Conservation (phyloP, 2,888 invertebrate species). For the Synergus japonicus region DNA sequence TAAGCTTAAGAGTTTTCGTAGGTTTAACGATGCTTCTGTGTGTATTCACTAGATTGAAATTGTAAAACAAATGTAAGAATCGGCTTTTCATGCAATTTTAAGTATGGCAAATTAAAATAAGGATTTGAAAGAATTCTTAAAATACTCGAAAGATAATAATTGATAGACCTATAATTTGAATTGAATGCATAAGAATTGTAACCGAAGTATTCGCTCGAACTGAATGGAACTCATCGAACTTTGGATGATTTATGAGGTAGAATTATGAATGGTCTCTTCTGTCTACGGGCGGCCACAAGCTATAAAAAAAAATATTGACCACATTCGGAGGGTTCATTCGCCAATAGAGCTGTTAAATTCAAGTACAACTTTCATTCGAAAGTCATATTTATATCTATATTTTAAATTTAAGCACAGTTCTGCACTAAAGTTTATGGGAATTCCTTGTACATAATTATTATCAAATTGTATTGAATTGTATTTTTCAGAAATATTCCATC, state of each 20-base stretch:
- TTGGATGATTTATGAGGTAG: conserved; percentile 30
- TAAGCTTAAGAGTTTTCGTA: conserved; percentile 41
- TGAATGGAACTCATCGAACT: conserved; percentile 35
- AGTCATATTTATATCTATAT: neutral
- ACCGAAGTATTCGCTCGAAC: conserved; percentile 3
- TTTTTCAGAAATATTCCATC: neutral
- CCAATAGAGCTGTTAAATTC: conserved; percentile 18
- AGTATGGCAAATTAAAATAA: neutral
- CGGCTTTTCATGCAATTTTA: neutral
- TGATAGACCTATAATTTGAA: neutral
- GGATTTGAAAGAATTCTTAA: neutral
- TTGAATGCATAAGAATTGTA: neutral
- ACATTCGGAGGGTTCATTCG: neutral
- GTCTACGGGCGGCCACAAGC: conserved; percentile 22
- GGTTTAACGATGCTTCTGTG: neutral
- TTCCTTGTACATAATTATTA: too few relatives aligned
- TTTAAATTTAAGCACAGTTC: neutral
- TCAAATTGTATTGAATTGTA: neutral
- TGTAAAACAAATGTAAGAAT: too few relatives aligned
- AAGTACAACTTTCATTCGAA: neutral
- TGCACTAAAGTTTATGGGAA: too few relatives aligned
- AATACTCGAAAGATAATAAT: neutral
- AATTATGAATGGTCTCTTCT: conserved; percentile 38
- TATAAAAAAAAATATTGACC: conserved; percentile 34
- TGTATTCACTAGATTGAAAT: too few relatives aligned